A percentile compares a stretch with the other conserved stretches of the same genome.
These are phyloP conservation scores for Onychomys arenicola DNA, from an alignment of 2,797 vertebrate species.

Conservation along the genomic window DNA sequence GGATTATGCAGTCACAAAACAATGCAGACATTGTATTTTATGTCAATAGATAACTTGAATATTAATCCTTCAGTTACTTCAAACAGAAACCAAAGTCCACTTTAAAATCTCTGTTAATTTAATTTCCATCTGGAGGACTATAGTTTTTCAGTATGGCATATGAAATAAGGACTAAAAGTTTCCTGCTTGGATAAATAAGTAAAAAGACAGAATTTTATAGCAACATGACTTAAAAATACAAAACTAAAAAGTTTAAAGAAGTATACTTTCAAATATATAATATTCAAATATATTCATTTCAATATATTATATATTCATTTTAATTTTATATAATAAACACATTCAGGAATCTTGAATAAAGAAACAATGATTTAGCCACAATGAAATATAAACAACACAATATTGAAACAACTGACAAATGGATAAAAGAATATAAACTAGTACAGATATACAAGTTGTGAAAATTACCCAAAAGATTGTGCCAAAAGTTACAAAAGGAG, in stretches of 20 bases:
- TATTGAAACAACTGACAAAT: neutral
- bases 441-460: neutral
- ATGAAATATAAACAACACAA: conserved; percentile 30
- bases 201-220: neutral
- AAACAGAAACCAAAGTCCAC: conserved; percentile 7
- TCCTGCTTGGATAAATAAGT: neutral
- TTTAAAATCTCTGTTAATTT: neutral
- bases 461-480: neutral
- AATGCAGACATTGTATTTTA: neutral
- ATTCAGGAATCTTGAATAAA: conserved; percentile 22
- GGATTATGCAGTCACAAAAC: neutral
- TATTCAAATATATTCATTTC: neutral
- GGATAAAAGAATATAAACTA: conserved; percentile 21
- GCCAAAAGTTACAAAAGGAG: neutral
- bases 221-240: conserved; percentile 12
- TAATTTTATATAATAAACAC: conserved; percentile 1
- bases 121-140: neutral
- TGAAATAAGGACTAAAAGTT: neutral
- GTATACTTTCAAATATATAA: neutral
- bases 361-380: neutral
- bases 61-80: neutral
- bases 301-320: neutral
- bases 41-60: neutral
- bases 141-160: neutral
- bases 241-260: neutral